Evolutionary conservation across 2,113 vertebrate genomes (phyloP), one percentile per base, ranked within the genome.

Genomic region (Bubo bubo): DNA sequence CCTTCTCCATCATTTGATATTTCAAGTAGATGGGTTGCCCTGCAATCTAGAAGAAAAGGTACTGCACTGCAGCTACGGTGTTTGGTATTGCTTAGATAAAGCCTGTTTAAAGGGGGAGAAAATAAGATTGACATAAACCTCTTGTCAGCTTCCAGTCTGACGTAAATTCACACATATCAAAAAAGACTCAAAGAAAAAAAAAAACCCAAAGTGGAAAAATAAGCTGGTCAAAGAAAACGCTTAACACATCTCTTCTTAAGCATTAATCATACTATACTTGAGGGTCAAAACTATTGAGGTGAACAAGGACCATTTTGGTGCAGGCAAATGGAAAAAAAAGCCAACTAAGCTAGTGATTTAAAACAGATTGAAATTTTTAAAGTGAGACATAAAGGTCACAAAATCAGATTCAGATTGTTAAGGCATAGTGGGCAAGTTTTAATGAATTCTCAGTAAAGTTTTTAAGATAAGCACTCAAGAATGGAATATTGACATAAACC

Each of bases 61-160:
- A 82, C 73, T 85, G 73, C 88, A 90, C 68, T 94, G 86, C 8
- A 1, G 59, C 34, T 88, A 8, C 53, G 72, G 22, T 80, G 95
- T 96, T 97, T 97, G 64, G 79, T 76, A 94, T 94, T 77, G 23
- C 73, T 79, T 77, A 97, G 95, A 96, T 97, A 97, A 97, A 97
- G 47, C 43, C 52, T 95, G 26, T 95, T 95, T 95, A 89, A 90
- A 81, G 17, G 16, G 6, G 49, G 11, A 84, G 55, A 53, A 93
- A 89, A 90, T 81, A 95, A 95, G 93, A 94, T 97, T 97, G 66
- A 43, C 70, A 88, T 93, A 98, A 97, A 67, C 81, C 56, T 97
- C 67, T 96, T 97, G 95, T 96, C 94, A 90, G 63, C 56, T 95
- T 95, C 56, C 85, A 93, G 24, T 68, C 39, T 90, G 70, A 91